Base-by-base conservation (phyloP, 2,113 vertebrate genomes). In the Corythornis vintsioides region DNA sequence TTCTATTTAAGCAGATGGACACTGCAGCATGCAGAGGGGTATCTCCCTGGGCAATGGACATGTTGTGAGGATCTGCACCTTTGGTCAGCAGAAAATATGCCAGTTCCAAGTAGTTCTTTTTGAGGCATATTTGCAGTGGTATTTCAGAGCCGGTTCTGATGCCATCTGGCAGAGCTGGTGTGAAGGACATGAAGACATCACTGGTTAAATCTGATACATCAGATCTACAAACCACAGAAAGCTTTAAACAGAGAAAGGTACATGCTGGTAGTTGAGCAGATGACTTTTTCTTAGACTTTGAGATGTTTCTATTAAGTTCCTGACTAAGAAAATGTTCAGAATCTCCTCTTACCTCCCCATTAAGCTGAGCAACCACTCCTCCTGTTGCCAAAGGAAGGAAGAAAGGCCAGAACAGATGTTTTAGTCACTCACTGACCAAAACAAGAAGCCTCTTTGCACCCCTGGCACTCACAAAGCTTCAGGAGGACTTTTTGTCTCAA, bases 1-100 rank as follows among this genome's bases (percentile, higher is more conserved):
- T 96, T 12, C 95, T 93, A 42, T 96, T 97, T 53, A 98, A 94
- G 69, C 88, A 98, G 91, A 98, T 97, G 79, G 89, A 96, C 67
- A 98, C 92, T 3, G 98, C 98, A 40, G 96, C 98, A 47, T 98
- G 98, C 69, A 98, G 82, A 55, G 98, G 98, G 25, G 98, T 98
- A 70, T 98, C 98, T 16, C 98, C 98, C 69, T 83, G 88, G 2
- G 19, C 53, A 28, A 96, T 2, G 8, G 97, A 97, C 40, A 98
- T 6, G 13, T 81, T 72, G 2, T 0, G 88, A 55, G 98, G 97
- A 86, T 98, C 95, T 15, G 97, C 97, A 2, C 98, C 98, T 77
- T 97, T 97, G 69, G 76, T 97, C 85, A 98, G 69, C 56, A 98
- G 94, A 40, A 98, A 87, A 78, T 97, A 95, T 0, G 94, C 97